Evolutionary conservation across 2,888 invertebrate genomes (phyloP).

Genomic region (Ectemnius continuus): DNA sequence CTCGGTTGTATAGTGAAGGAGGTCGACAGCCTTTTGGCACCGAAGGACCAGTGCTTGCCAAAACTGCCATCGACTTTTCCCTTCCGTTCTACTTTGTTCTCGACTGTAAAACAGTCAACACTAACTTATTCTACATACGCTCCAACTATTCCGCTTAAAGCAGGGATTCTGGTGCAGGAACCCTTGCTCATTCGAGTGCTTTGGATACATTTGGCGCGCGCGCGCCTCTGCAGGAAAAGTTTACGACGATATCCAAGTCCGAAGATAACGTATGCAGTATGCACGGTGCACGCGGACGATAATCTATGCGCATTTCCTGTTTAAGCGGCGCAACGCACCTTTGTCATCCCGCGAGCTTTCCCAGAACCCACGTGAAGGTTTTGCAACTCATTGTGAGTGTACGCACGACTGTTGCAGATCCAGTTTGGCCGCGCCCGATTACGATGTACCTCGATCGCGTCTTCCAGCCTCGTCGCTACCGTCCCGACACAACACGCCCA

Average conservation of each 20-base stretch:
- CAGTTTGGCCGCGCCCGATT: constrained; percentile 83
- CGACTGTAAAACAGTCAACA: neutral
- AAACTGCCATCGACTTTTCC: neutral
- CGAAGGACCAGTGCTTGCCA: neutral
- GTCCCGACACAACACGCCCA: constrained; percentile 69
- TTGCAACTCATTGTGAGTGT: too few relatives aligned
- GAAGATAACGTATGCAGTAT: too few relatives aligned
- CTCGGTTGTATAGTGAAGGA: neutral
- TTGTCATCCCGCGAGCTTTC: too few relatives aligned
- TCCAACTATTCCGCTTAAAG: neutral
- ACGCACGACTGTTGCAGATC: constrained; percentile 68
- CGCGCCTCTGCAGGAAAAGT: too few relatives aligned
- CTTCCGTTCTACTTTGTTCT: neutral
- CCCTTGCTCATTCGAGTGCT: too few relatives aligned
- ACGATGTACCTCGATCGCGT: constrained; percentile 83
- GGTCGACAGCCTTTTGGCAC: neutral
- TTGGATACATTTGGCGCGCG: too few relatives aligned
- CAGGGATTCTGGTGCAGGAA: too few relatives aligned
- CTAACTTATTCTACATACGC: neutral
- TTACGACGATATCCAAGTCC: too few relatives aligned
- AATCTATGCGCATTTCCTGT: too few relatives aligned
- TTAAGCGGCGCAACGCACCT: too few relatives aligned
- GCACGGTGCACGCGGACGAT: too few relatives aligned
- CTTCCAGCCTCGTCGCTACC: constrained; percentile 68
- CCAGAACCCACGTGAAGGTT: too few relatives aligned